Conservation (phyloP, 2,113 vertebrate species). For the Pristiophorus japonicus region DNA sequence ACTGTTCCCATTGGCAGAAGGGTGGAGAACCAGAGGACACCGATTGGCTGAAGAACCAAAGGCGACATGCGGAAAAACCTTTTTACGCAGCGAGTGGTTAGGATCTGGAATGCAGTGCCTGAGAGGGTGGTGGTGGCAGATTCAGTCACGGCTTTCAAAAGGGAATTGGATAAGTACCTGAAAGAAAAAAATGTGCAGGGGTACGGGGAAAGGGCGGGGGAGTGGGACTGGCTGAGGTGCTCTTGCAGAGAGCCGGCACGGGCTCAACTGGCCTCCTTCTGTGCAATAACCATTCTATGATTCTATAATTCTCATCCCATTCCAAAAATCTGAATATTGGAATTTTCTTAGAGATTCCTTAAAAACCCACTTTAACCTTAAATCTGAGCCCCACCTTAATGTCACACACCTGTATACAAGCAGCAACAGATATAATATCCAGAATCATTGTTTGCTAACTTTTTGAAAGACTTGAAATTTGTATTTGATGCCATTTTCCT, state of each 20-base stretch:
- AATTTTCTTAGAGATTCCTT: not conserved
- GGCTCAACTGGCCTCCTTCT: not conserved
- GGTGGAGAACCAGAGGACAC: too few species aligned
- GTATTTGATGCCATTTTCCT: slow-evolving; percentile 63
- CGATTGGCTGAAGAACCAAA: too few species aligned
- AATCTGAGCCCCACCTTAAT: not conserved
- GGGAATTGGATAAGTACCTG: too few species aligned
- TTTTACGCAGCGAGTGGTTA: too few species aligned
- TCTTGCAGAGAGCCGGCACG: not conserved
- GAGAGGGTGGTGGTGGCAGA: too few species aligned
- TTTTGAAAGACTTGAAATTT: slow-evolving; percentile 57
- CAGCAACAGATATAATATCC: not conserved
- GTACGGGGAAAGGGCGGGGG: not conserved
- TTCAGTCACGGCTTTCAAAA: too few species aligned
- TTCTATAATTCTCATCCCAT: not conserved
- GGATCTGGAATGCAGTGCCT: too few species aligned
- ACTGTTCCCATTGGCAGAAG: too few species aligned
- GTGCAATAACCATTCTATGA: not conserved
- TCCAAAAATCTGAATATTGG: not conserved
- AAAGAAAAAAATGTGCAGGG: too few species aligned
- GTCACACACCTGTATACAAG: not conserved
- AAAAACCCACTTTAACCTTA: not conserved
- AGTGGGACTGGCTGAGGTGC: not conserved
- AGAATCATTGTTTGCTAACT: not conserved
- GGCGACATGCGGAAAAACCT: too few species aligned